Base-by-base conservation (phyloP, 2,113 vertebrate species). In the Atractosteus spatula region DNA sequence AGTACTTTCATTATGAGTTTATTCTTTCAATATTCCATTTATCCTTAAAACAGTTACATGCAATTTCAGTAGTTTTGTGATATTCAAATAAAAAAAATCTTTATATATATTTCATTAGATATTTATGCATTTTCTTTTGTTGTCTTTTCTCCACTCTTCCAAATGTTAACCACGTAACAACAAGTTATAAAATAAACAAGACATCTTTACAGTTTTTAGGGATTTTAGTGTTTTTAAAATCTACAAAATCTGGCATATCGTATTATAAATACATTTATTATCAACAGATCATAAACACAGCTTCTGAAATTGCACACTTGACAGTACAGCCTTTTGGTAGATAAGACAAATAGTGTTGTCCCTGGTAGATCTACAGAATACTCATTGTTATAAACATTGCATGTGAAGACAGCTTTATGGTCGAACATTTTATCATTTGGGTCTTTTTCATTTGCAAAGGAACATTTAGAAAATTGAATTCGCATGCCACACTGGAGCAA, bases 321-420 rank as follows among this genome's bases (percentile, higher is more conserved):
- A 83, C 73, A 47, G 45, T n/a, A 45, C 11, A 29, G 68, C 29
- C 62, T n/a, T 14, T n/a, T 68, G 12, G n/a, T 74, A 77, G 75
- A 70, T 63, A 71, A 42, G 66, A 65, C 71, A 56, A n/a, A 55
- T 77, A 68, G 54, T 54, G 68, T 70, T 56, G 55, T 42, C n/a
- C 75, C 77, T 82, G 78, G 82, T 80, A 77, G 11, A 66, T 4
- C 3, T 43, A n/a, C 8, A 66, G 6, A 66, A 41, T 44, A 12
- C 41, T 29, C 41, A 44, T 41, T 12, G 63, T 3, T 12, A 6
- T 44, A 44, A 66, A 13, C 63, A 12, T 12, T 8, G 41, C 63
- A 43, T 29, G 63, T 42, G 41, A 66, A 66, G 29, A 44, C 41
- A 29, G n/a, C 41, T 42, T 14, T 66, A 8, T 44, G 41, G 63